Conservation (phyloP, 2,113 vertebrate species). For the Microcebus jonahi region DNA sequence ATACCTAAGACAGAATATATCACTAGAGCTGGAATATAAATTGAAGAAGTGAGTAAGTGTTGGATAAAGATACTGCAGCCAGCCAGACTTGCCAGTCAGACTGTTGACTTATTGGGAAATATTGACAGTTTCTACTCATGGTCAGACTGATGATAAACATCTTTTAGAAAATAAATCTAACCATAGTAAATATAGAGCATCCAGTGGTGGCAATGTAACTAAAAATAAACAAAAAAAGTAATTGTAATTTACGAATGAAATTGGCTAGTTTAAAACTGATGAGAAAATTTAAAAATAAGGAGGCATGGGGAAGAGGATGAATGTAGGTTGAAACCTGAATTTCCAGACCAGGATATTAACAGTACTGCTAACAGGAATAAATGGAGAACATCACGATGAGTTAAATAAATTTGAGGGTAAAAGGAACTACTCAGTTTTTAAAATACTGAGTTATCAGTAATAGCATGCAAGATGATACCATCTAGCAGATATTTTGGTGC, state of each 20-base stretch:
- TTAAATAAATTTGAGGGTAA: slow-evolving; percentile 15
- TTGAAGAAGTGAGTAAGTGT: background rate
- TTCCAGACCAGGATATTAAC: background rate
- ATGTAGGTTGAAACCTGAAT: background rate
- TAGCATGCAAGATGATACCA: background rate
- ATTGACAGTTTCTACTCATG: background rate
- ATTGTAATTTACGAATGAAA: background rate
- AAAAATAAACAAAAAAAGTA: background rate
- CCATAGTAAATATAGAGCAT: background rate
- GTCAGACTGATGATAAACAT: background rate
- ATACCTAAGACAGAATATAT: background rate
- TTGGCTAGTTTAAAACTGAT: background rate
- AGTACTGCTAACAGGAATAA: background rate
- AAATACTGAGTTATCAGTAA: slow-evolving; percentile 40
- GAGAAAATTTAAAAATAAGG: background rate
- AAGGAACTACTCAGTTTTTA: slow-evolving; percentile 3
- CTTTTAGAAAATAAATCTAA: background rate
- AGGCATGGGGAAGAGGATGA: fast-evolving
- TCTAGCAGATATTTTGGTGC: background rate
- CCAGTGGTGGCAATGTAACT: background rate
- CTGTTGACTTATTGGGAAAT: background rate
- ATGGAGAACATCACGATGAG: background rate
- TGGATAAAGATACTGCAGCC: background rate
- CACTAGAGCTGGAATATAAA: background rate
- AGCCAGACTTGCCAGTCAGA: background rate